Evolutionary conservation across 2,888 invertebrate genomes (phyloP).

Genomic region (Eudemis profundana): DNA sequence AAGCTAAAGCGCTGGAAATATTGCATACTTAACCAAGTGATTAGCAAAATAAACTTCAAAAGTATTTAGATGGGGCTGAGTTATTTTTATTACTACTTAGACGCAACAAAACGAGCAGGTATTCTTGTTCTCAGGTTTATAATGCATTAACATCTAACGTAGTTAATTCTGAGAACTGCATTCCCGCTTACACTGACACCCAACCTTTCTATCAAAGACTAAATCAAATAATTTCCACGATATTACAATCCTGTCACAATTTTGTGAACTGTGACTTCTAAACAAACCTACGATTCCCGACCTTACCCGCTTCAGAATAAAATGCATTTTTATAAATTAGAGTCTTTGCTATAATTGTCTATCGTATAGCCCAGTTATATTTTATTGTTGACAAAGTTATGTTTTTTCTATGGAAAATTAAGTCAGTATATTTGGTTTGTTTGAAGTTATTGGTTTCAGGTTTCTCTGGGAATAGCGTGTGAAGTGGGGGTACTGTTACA

Average conservation of each 20-base stretch:
- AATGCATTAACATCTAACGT: too few relatives aligned
- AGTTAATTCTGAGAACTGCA: too few relatives aligned
- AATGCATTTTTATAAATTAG: neutral
- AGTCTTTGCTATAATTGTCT: neutral
- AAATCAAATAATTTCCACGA: constrained; percentile 25
- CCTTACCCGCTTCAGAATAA: neutral
- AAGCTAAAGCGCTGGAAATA: too few relatives aligned
- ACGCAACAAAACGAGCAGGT: too few relatives aligned
- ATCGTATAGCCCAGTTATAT: constrained; percentile 61
- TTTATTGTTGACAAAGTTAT: constrained; percentile 62
- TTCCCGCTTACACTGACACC: neutral
- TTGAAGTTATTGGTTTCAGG: constrained; percentile 46
- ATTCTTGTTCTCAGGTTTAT: too few relatives aligned
- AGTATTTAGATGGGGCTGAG: too few relatives aligned
- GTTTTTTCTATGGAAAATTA: constrained; percentile 44
- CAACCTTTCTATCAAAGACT: neutral
- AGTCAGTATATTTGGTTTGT: constrained; percentile 49
- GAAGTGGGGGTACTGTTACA: constrained; percentile 2
- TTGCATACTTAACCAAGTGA: too few relatives aligned
- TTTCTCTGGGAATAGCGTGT: constrained; percentile 47
- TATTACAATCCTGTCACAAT: constrained; percentile 17
- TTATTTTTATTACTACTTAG: too few relatives aligned
- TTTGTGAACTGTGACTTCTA: constrained; percentile 32
- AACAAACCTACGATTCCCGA: neutral
- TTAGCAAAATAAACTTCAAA: too few relatives aligned